phyloP scores from a whole-genome alignment of 2,888 invertebrate genomes.

The Phymatocera aterrima region DNA sequence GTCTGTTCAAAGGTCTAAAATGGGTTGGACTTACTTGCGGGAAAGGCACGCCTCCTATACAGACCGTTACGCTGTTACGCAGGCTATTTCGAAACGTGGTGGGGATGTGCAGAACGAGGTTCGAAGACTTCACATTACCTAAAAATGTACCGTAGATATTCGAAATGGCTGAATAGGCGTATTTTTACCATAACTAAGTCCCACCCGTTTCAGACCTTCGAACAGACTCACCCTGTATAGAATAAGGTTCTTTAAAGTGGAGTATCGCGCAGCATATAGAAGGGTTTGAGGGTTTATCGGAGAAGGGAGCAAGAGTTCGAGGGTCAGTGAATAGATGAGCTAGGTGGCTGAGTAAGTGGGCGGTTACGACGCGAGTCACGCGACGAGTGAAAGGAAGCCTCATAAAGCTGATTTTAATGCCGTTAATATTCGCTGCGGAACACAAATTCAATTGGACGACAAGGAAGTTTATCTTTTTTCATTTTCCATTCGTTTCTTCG shows the following conservation, averaged over 20 bases:
- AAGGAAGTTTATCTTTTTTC: neutral
- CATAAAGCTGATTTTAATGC: slow-evolving; percentile 33
- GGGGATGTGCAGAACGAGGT: no score
- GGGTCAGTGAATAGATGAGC: slow-evolving; percentile 32
- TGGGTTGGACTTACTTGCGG: no score
- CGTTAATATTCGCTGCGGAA: neutral
- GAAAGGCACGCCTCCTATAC: no score
- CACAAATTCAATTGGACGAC: slow-evolving; percentile 26
- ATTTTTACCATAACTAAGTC: no score
- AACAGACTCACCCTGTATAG: no score
- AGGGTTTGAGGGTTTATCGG: slow-evolving; percentile 35
- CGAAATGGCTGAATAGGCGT: no score
- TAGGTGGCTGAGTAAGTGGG: slow-evolving; percentile 18
- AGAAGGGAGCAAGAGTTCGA: slow-evolving; percentile 14
- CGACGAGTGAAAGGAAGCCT: slow-evolving; percentile 6
- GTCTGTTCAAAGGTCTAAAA: no score
- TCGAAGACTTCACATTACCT: no score
- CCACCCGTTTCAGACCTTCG: no score
- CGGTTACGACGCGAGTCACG: neutral
- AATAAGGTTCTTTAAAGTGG: neutral
- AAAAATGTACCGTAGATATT: no score
- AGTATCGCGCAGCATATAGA: neutral
- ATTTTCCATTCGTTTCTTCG: neutral
- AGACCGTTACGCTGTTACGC: no score
- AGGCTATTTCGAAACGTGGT: no score